Evolutionary conservation across 2,888 invertebrate genomes (phyloP).

Genomic region (Villa cingulata): DNA sequence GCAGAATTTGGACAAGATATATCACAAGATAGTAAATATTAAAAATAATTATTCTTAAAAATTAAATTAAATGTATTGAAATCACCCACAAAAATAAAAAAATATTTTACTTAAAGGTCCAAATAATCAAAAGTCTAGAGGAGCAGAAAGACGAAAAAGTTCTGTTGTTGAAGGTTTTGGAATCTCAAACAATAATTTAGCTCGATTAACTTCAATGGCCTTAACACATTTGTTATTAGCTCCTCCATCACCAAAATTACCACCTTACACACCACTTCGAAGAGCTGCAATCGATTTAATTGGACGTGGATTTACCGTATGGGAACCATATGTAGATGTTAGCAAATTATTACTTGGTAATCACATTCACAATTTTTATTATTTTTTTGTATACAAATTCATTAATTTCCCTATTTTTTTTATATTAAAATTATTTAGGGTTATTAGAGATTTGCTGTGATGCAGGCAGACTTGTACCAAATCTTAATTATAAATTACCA

Average conservation of each 20-base stretch:
- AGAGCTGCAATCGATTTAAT: conserved; percentile 95
- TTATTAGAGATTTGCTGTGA: conserved; percentile 88
- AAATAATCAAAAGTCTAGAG: conserved; percentile 7
- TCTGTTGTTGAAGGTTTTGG: conserved; percentile 78
- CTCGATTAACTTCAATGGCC: conserved; percentile 85
- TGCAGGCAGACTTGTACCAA: conserved; percentile 80
- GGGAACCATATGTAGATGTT: conserved; percentile 95
- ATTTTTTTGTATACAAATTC: too few species aligned
- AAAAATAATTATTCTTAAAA: background rate
- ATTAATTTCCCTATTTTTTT: too few species aligned
- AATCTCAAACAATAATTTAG: conserved; percentile 75
- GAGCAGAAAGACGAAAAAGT: conserved; percentile 47
- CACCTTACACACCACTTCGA: conserved; percentile 82
- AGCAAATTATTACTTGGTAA: conserved; percentile 55
- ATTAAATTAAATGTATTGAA: too few species aligned
- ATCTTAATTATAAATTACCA: conserved; percentile 88
- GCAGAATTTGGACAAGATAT: conserved; percentile 98
- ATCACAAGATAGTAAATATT: conserved; percentile 45
- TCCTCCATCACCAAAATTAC: conserved; percentile 69
- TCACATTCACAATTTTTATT: background rate
- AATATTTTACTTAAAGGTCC: too few species aligned
- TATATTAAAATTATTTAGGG: too few species aligned
- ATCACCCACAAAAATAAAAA: too few species aligned
- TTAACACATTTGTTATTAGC: conserved; percentile 83
- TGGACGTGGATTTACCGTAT: conserved; percentile 94